phyloP scores from a whole-genome alignment of 2,113 vertebrate species.

The Ochotona curzoniae region DNA sequence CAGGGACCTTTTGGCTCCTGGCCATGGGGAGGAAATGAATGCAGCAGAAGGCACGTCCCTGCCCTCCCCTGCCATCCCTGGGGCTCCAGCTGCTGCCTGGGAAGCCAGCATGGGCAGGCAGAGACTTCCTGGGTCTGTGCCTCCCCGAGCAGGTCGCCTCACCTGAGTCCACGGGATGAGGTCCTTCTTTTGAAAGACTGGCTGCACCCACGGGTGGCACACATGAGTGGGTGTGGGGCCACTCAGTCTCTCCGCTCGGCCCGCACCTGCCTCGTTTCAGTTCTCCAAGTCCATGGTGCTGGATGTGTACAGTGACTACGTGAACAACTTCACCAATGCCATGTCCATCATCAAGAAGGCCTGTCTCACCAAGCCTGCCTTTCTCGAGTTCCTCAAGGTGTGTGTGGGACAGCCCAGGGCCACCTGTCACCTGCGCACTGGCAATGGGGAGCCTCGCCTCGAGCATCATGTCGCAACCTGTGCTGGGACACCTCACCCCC shows the following conservation, averaged over 20 bases:
- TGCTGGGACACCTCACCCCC: not conserved
- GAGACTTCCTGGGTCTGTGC: not conserved
- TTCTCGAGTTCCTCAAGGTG: constrained; percentile 98
- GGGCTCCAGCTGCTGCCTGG: not conserved
- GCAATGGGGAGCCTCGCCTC: not conserved
- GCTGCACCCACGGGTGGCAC: accelerated
- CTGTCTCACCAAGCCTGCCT: constrained; percentile 95
- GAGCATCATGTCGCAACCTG: too few species aligned
- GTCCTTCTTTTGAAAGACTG: not conserved
- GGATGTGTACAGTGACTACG: constrained; percentile 97
- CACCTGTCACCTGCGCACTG: accelerated
- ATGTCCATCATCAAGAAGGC: constrained; percentile 98
- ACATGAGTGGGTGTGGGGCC: accelerated
- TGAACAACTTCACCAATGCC: constrained; percentile 98
- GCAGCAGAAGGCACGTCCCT: accelerated
- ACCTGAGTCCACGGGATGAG: not conserved
- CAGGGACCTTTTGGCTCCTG: accelerated
- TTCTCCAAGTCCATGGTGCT: constrained; percentile 99
- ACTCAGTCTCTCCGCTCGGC: not conserved
- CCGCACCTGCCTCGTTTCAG: constrained; percentile 77
- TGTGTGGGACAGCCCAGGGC: constrained; percentile 8
- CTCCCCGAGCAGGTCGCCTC: not conserved
- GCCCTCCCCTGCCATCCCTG: too few species aligned
- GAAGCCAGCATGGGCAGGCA: too few species aligned
- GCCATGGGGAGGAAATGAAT: not conserved